Base-by-base conservation (phyloP, 2,888 invertebrate species). In the Drosophila borealis region DNA sequence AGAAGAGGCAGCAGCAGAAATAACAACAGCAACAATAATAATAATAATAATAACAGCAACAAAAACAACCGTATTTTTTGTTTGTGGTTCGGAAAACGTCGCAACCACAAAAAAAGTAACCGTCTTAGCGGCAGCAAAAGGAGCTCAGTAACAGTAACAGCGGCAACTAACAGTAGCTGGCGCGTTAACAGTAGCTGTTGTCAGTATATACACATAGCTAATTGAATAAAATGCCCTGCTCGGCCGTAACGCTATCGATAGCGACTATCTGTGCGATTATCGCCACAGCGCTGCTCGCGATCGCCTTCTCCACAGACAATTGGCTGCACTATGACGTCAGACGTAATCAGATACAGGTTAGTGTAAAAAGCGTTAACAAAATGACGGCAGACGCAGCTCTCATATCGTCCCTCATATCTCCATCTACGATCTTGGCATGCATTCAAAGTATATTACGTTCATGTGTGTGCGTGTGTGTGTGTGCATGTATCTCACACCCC, bases 251-350 rank as follows among this genome's bases (percentile, higher is more conserved):
- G 92, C 94, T 98, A 93, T 98, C 98, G 93, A 95, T 98, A 93
- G 98, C 98, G 90, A 98, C 98, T 91, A 97, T 98, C 93, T 96
- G 97, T 92, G 98, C 98, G 92, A 97, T 98, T 93, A 96, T 98
- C 92, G 97, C 98, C 90, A 96, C 98, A 91, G 97, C 98, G 78
- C 94, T 98, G 91, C 95, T 98, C 93, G 96, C 97, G 90, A 97
- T 98, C 93, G 97, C 98, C 90, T 98, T 98, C 93, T 96, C 97
- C 88, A 98, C 98, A 92, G 98, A 98, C 94, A 98, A 98, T 94
- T 98, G 98, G 98, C 94, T 97, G 90, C 97, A 97, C 92, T 96
- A 97, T 90, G 97, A 97, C 94, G 98, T 98, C 84, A 96, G 96
- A 93, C 95, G 98, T 91, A 95, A 95, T 90, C 95, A 95, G 92